Evolutionary conservation across 2,888 invertebrate genomes (phyloP), one percentile per base, ranked within the genome.

Genomic region (Theristus sp.): DNA sequence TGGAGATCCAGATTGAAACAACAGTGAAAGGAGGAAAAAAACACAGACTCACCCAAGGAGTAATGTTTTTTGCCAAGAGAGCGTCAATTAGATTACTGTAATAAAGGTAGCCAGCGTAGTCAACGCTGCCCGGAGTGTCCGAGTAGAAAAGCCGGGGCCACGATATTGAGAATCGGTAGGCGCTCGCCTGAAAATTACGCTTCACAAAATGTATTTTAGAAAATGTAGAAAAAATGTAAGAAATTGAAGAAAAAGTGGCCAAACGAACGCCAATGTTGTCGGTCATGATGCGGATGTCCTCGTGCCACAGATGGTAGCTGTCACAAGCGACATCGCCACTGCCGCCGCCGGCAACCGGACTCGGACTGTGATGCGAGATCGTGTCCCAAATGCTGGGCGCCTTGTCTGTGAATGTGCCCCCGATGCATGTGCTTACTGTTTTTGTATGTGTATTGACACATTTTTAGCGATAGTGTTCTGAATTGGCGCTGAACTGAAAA

Each of bases 21-120:
- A n/a, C n/a, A n/a, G n/a, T n/a, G n/a, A n/a, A n/a, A n/a, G n/a
- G n/a, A n/a, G n/a, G n/a, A n/a, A n/a, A n/a, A n/a, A n/a, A n/a
- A n/a, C n/a, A n/a, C n/a, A n/a, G n/a, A n/a, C 81, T 82, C 13
- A 80, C 73, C 68, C 74, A 66, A 1, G 84, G 83, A 58, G 74
- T 71, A 56, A 84, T 81, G 17, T 77, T 78, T 60, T 78, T 76
- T 0, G 73, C 76, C 10, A 83, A 64, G 10, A 87, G 77, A 67
- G 82, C 84, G 68, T 85, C 78, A 58, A 88, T 84, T 55, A 88
- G 75, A 65, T 83, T 81, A 69, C 82, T 83, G 73, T 88, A 88
- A 74, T 87, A 85, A 62, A 81, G 76, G 17, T 87, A 78, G 25
- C 86, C 87, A 2, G 80, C 78, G 47, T 79, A 75, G 70, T 84